Conservation (phyloP, 2,797 vertebrate species). For the Hapalemur alaotrensis region DNA sequence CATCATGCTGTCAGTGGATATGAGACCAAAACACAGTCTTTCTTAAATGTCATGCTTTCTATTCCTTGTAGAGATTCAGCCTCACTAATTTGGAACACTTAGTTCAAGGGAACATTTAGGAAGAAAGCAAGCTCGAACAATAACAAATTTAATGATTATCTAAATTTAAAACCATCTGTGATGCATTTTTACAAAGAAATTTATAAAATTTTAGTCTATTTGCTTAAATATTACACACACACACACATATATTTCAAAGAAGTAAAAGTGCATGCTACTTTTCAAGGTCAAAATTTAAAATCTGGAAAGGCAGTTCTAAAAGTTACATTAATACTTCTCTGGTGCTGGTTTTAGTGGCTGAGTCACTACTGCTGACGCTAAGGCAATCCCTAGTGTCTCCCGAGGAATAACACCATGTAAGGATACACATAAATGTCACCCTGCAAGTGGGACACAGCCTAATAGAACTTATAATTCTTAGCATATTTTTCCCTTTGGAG, state of each 20-base stretch:
- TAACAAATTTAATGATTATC: not conserved
- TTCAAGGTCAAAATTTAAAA: slow-evolving; percentile 28
- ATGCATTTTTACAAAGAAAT: not conserved
- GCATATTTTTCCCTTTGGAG: slow-evolving; percentile 74
- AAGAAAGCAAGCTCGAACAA: not conserved
- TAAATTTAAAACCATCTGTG: not conserved
- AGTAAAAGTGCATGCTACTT: not conserved
- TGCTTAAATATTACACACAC: not conserved
- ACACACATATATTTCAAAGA: not conserved
- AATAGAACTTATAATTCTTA: slow-evolving; percentile 77
- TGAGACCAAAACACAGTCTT: not conserved
- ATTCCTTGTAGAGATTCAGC: not conserved
- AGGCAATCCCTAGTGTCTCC: slow-evolving; percentile 39
- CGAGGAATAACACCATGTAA: not conserved
- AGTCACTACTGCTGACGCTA: slow-evolving; percentile 44
- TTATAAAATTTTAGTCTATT: not conserved
- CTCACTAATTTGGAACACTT: not conserved
- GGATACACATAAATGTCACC: slow-evolving; percentile 31
- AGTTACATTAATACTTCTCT: not conserved
- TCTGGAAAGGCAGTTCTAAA: not conserved
- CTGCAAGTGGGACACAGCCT: slow-evolving; percentile 59
- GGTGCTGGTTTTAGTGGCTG: slow-evolving; percentile 41
- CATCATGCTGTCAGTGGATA: not conserved
- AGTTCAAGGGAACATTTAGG: not conserved
- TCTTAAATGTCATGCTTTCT: not conserved